A percentile compares a stretch with the other conserved stretches of the same genome.
phyloP scores from a whole-genome alignment of 2,888 invertebrate species.

The Drosophila meridionalis region DNA sequence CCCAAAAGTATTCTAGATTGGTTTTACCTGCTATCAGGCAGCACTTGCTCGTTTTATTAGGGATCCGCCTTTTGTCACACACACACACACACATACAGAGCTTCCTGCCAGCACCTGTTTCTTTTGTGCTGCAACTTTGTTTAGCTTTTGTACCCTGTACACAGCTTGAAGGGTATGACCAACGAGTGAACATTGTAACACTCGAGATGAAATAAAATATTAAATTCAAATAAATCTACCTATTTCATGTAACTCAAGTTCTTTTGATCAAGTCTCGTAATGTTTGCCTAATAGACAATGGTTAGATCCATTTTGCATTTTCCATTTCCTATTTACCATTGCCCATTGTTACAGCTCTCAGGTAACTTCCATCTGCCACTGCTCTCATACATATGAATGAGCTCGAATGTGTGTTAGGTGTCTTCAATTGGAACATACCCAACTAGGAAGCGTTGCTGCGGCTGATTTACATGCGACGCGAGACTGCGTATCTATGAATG shows the following conservation, averaged over 20 bases:
- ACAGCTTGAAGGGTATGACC: neutral
- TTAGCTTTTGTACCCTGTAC: constrained; percentile 3
- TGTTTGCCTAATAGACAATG: neutral
- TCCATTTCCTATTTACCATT: too few species aligned
- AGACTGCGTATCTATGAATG: constrained; percentile 41
- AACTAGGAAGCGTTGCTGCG: neutral
- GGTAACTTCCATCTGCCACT: neutral
- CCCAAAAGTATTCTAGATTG: constrained; percentile 30
- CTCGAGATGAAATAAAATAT: too few species aligned
- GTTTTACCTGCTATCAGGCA: constrained; percentile 36
- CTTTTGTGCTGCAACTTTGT: constrained; percentile 17
- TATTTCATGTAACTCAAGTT: neutral
- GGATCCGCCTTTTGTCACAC: constrained; percentile 22
- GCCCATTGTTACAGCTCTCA: neutral
- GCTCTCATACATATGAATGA: constrained; percentile 2
- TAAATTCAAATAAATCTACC: neutral
- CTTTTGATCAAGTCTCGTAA: neutral
- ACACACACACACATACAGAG: neutral
- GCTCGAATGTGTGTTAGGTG: neutral
- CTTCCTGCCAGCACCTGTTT: constrained; percentile 5
- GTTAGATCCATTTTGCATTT: neutral
- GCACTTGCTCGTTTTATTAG: constrained; percentile 44
- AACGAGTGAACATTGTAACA: too few species aligned
- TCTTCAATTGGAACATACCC: constrained; percentile 4
- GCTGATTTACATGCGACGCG: constrained; percentile 37